These are phyloP conservation scores for Typhlichthys eigenmanni DNA, from an alignment of 2,797 vertebrate species.

Conservation along the genomic window DNA sequence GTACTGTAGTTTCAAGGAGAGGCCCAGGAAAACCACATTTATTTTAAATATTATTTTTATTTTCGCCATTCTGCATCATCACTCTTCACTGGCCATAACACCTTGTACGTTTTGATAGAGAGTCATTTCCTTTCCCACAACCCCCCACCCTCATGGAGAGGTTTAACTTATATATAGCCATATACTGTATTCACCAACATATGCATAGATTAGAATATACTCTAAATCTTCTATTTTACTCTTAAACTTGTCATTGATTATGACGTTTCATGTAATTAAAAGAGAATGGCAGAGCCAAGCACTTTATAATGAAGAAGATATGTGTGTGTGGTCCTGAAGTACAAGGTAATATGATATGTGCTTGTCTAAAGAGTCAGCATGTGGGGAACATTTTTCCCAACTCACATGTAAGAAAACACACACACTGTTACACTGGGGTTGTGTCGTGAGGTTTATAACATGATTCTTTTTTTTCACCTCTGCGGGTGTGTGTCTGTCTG, in stretches of 20 bases:
- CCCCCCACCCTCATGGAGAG: constrained; percentile 49
- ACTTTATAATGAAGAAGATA: not conserved
- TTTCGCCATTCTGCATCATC: constrained; percentile 46
- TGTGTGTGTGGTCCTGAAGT: constrained; percentile 59
- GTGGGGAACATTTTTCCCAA: constrained; percentile 36
- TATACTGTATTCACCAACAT: too few relatives aligned
- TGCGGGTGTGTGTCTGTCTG: too few relatives aligned
- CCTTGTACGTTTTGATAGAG: constrained; percentile 64
- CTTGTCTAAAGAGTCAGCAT: constrained; percentile 59
- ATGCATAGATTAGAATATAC: too few relatives aligned
- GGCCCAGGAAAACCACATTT: constrained; percentile 64
- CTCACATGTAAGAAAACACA: constrained; percentile 20
- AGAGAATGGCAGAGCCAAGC: constrained; percentile 27
- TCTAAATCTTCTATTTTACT: too few relatives aligned
- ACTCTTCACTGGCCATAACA: constrained; percentile 58
- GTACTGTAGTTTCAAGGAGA: constrained; percentile 47
- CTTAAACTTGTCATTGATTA: constrained; percentile 12
- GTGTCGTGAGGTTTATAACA: too few relatives aligned
- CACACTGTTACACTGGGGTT: constrained; percentile 6
- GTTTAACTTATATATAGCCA: constrained; percentile 21
- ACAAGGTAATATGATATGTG: constrained; percentile 51
- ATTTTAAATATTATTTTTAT: constrained; percentile 38
- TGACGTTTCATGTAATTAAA: constrained; percentile 15
- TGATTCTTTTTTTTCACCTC: too few relatives aligned
- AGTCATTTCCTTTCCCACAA: constrained; percentile 56